These are phyloP conservation scores for Drosophila infuscata DNA, from an alignment of 2,888 invertebrate genomes.

Conservation along the genomic window DNA sequence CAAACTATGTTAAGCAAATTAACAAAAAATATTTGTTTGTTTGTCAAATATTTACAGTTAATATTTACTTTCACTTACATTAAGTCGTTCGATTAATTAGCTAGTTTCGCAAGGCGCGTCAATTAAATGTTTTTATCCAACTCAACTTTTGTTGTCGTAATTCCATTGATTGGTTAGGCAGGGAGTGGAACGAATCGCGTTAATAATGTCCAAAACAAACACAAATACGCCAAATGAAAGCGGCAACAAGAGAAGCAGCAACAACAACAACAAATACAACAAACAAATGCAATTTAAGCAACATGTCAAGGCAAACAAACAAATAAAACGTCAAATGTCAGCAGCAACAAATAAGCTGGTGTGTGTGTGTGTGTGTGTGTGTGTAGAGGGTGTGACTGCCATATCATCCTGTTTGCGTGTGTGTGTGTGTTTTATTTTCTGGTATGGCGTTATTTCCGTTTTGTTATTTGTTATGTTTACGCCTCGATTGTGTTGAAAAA, in stretches of 20 bases:
- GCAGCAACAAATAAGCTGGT: conserved; percentile 30
- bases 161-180: conserved; percentile 37
- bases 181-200: conserved; percentile 26
- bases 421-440: conserved; percentile 10
- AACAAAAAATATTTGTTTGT: neutral
- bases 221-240: conserved; percentile 45
- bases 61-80: neutral
- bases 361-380: conserved; percentile 9
- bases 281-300: conserved; percentile 64
- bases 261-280: conserved; percentile 17
- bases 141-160: conserved; percentile 1
- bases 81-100: conserved; percentile 18
- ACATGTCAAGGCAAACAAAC: conserved; percentile 72
- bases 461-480: conserved; percentile 75
- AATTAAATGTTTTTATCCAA: conserved; percentile 7
- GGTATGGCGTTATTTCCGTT: conserved; percentile 39
- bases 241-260: conserved; percentile 9
- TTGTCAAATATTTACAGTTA: neutral
- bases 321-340: conserved; percentile 64
- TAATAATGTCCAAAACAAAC: conserved; percentile 64
- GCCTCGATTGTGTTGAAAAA: conserved; percentile 79
- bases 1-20: neutral
- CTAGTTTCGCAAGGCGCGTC: neutral
- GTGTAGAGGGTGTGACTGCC: conserved; percentile 22
- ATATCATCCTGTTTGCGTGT: conserved; percentile 6